These are phyloP conservation scores for Brienomyrus brachyistius DNA, from an alignment of 2,113 vertebrate genomes.

Conservation along the genomic window DNA sequence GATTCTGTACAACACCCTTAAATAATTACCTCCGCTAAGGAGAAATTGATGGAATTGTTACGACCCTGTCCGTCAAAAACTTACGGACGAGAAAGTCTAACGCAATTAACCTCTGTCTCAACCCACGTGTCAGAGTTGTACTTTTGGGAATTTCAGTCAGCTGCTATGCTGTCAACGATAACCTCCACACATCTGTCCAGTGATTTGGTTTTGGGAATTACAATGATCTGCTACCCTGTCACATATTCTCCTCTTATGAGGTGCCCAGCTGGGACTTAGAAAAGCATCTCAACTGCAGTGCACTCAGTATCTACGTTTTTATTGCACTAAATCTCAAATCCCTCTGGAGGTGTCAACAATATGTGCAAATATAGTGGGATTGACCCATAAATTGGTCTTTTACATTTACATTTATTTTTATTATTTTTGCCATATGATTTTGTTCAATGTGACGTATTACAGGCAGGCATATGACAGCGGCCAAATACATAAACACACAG, in stretches of 20 bases:
- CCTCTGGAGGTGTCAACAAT: neutral
- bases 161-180: constrained; percentile 42
- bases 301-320: neutral
- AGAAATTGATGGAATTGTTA: too few relatives aligned
- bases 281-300: constrained; percentile 25
- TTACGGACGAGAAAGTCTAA: too few relatives aligned
- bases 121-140: constrained; percentile 16
- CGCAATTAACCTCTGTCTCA: too few relatives aligned
- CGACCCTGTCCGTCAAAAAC: too few relatives aligned
- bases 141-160: constrained; percentile 50
- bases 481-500: neutral
- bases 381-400: neutral
- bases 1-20: too few relatives aligned
- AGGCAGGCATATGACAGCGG: neutral
- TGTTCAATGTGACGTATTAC: neutral
- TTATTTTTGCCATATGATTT: neutral
- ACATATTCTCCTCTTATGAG: constrained; percentile 40
- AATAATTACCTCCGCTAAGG: too few relatives aligned
- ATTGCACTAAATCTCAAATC: neutral
- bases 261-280: constrained; percentile 29
- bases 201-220: neutral
- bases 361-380: neutral
- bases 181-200: neutral
- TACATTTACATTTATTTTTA: too few relatives aligned
- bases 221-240: constrained; percentile 41